Evolutionary conservation across 2,113 vertebrate genomes (phyloP).

Genomic region (Circaetus gallicus): DNA sequence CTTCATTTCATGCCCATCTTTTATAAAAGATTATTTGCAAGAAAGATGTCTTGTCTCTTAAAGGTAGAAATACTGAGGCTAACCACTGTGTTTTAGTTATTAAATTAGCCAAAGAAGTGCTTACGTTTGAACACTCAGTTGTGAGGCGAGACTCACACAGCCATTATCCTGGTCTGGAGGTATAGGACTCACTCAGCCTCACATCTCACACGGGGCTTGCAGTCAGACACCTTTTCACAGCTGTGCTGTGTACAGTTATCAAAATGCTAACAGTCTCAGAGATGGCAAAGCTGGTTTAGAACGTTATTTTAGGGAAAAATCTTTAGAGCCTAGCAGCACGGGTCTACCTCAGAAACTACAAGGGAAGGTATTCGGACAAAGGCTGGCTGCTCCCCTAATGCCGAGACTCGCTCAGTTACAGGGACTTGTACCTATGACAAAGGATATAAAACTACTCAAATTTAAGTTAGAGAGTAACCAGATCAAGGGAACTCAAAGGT

Average conservation of each 20-base stretch:
- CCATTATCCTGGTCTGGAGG: not conserved
- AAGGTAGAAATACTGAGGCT: not conserved
- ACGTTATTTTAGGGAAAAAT: not conserved
- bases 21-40: not conserved
- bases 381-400: not conserved
- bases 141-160: not conserved
- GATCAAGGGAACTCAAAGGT: not conserved
- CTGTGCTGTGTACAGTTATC: not conserved
- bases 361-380: not conserved
- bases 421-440: fast-evolving
- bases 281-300: not conserved
- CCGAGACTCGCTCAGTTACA: not conserved
- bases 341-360: not conserved
- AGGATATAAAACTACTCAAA: not conserved
- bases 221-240: not conserved
- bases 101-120: not conserved
- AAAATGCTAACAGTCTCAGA: not conserved
- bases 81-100: not conserved
- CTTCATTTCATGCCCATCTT: not conserved
- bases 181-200: too few relatives aligned
- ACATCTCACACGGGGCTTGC: not conserved
- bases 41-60: not conserved
- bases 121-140: not conserved
- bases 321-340: not conserved
- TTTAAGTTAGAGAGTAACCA: not conserved